Evolutionary conservation across 2,888 invertebrate genomes (phyloP), one percentile per base, ranked within the genome.

Genomic region (Watsonalla cultraria): DNA sequence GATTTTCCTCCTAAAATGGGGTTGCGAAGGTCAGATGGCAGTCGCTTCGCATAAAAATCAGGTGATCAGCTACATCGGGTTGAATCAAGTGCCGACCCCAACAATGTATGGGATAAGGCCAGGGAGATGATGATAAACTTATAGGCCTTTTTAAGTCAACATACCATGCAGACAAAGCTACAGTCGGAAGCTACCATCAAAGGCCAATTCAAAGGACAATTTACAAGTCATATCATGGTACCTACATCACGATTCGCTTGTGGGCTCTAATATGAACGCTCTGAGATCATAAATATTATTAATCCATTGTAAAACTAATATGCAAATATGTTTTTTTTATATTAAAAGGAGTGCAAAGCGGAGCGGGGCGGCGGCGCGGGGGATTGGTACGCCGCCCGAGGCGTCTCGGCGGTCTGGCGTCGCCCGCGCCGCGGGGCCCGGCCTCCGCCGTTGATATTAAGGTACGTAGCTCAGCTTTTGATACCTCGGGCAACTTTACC

Each of bases 281-380:
- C 65, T 64, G 69, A 73, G 71, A 65, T 72, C 72, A 73, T 80
- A 74, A 75, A 78, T 79, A 79, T 78, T 73, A 76, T 77, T 74
- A 72, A 42, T 8, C 42, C 42, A 8, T 8, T 49, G 14, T 37
- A 14, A 37, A 14, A 15, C 37, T 15, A 8, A 39, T 14, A 49
- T 15, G 49, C 37, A 49, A 70, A 69, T 72, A 69, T 68, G 62
- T 67, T 65, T 62, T 66, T 66, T 70, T 61, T 66, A 62, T 61
- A 60, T 56, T 13, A 57, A 65, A 56, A 54, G 11, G 42, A 42
- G 57, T 50, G 63, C 61, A 58, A 62, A 59, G 59, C 61, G 47
- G 66, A 56, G 61, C 56, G 60, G 50, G 52, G 55, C 65, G 52
- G 59, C 48, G 58, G 53, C 52, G 58, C 59, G 63, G 54, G 58